These are phyloP conservation scores for Serinus canaria DNA, from an alignment of 2,113 vertebrate genomes.

Conservation along the genomic window DNA sequence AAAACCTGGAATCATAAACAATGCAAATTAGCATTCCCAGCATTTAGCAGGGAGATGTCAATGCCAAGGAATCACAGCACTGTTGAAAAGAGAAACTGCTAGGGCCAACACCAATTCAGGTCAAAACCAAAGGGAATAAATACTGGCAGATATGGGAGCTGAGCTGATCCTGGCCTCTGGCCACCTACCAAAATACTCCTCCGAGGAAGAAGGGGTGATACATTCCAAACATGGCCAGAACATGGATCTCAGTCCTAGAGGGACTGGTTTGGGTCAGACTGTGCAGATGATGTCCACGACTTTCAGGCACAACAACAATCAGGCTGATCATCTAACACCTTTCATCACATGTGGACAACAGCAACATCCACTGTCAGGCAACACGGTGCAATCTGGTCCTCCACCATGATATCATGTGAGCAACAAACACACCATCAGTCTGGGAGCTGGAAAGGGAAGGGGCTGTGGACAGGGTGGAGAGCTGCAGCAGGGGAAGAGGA, in stretches of 20 bases:
- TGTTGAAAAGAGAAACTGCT: not conserved
- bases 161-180: not conserved
- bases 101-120: not conserved
- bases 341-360: not conserved
- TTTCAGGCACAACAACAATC: not conserved
- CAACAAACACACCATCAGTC: not conserved
- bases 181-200: not conserved
- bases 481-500: not conserved
- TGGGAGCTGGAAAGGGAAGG: not conserved
- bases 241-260: constrained; percentile 49
- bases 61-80: not conserved
- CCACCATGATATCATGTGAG: not conserved
- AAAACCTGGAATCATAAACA: not conserved
- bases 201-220: constrained; percentile 48
- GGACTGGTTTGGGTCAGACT: not conserved
- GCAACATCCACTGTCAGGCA: not conserved
- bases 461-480: not conserved
- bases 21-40: not conserved
- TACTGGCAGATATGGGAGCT: not conserved
- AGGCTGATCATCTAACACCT: not conserved
- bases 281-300: not conserved
- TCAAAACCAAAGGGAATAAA: not conserved
- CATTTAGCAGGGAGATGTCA: not conserved
- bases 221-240: not conserved
- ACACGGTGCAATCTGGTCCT: not conserved